A percentile compares a stretch with the other conserved stretches of the same genome.
Conservation (phyloP, 2,888 invertebrate species). For the Aquatica leii region DNA sequence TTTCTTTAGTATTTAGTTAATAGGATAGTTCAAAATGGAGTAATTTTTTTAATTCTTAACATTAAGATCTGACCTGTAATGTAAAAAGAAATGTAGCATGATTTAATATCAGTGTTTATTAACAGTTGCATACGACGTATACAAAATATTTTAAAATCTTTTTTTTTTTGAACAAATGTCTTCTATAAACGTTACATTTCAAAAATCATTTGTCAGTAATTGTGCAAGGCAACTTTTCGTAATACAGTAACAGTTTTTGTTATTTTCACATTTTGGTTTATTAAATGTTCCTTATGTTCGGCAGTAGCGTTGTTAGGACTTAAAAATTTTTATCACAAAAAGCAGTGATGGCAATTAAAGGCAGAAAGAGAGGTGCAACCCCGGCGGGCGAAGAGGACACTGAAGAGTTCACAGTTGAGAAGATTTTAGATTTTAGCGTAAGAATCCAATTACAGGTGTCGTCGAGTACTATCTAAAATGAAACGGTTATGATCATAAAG, state of each 20-base stretch:
- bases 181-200: no score
- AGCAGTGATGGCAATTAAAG: slow-evolving; percentile 25
- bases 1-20: slow-evolving; percentile 23
- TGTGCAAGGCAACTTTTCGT: no score
- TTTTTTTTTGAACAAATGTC: no score
- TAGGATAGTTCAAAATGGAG: background rate
- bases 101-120: no score
- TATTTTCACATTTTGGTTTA: no score
- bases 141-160: no score
- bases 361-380: slow-evolving; percentile 45
- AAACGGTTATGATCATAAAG: slow-evolving; percentile 84
- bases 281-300: no score
- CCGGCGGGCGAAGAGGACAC: slow-evolving; percentile 62
- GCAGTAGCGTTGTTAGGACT: background rate
- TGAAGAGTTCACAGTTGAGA: slow-evolving; percentile 91
- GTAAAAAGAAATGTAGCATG: slow-evolving; percentile 2
- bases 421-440: slow-evolving; percentile 85
- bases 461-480: slow-evolving; percentile 71
- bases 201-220: no score
- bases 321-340: background rate
- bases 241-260: no score
- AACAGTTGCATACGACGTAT: no score
- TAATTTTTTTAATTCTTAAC: slow-evolving; percentile 5
- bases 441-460: slow-evolving; percentile 66
- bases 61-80: slow-evolving; percentile 10